Conservation (phyloP, 1,140 invertebrate species). For the Bombus pascuorum region DNA sequence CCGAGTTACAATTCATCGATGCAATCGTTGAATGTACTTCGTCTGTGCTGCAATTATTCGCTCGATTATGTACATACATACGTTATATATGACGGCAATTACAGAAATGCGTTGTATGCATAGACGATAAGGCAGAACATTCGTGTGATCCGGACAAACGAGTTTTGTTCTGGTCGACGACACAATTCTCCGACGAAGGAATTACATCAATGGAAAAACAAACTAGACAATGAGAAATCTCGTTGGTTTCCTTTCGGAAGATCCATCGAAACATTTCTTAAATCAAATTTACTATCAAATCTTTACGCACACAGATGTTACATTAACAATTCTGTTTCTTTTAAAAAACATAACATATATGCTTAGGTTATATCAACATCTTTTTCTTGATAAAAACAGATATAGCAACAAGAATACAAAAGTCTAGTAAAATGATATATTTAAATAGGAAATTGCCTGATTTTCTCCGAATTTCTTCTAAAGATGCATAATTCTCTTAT, state of each 20-base stretch:
- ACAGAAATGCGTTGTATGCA: not conserved
- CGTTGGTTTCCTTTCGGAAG: too few species aligned
- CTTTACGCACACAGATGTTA: too few species aligned
- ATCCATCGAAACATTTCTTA: too few species aligned
- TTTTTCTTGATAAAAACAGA: too few species aligned
- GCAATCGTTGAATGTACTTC: too few species aligned
- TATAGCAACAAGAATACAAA: too few species aligned
- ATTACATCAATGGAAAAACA: not conserved
- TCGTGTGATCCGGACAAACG: not conserved
- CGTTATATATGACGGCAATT: not conserved
- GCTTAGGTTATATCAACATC: too few species aligned
- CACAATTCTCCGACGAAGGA: not conserved
- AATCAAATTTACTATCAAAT: too few species aligned
- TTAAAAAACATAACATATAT: too few species aligned
- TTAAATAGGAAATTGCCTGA: too few species aligned
- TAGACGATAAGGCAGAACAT: slow-evolving; percentile 16
- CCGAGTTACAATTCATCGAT: not conserved
- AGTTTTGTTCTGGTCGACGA: slow-evolving; percentile 9
- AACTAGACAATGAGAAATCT: not conserved
- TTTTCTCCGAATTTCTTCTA: not conserved
- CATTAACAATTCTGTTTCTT: too few species aligned
- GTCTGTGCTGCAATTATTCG: not conserved
- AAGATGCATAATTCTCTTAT: not conserved
- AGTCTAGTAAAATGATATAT: too few species aligned
- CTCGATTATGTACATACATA: not conserved